Percentiles rank a stretch among this genome's conserved stretches.
These are phyloP conservation scores for Callaeas wilsoni DNA, from an alignment of 2,113 vertebrate genomes.

Conservation along the genomic window DNA sequence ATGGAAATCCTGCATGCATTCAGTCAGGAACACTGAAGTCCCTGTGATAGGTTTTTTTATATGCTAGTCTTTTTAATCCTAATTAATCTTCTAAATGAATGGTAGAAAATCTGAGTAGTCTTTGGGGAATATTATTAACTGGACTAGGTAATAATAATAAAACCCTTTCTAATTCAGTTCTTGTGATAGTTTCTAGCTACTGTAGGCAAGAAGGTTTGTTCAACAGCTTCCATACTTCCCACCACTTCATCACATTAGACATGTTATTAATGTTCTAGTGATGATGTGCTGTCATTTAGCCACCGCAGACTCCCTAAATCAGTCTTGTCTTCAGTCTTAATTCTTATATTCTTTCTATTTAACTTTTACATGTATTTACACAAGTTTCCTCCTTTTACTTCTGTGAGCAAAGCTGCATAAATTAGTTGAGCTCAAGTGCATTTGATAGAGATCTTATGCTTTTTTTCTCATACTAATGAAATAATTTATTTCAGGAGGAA, in stretches of 20 bases:
- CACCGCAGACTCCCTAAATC: neutral
- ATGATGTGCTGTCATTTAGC: neutral
- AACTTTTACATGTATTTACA: neutral
- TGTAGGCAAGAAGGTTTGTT: neutral
- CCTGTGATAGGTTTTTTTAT: neutral
- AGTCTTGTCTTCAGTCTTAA: neutral
- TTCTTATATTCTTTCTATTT: neutral
- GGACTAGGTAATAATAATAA: neutral
- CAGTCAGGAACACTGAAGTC: neutral
- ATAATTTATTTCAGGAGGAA: neutral
- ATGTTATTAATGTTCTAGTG: neutral
- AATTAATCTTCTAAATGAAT: neutral
- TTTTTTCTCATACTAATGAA: neutral
- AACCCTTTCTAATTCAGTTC: neutral
- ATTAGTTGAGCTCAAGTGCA: neutral
- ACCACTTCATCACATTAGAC: neutral
- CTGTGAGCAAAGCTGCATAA: neutral
- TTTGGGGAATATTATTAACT: neutral
- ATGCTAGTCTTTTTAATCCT: neutral
- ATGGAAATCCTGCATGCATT: neutral
- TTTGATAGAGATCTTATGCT: neutral
- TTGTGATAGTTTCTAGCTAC: neutral
- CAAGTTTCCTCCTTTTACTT: neutral
- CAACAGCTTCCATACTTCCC: neutral
- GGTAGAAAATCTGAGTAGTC: neutral